Evolutionary conservation across 2,113 vertebrate species (phyloP).

Genomic region (Melanocharis versteri): DNA sequence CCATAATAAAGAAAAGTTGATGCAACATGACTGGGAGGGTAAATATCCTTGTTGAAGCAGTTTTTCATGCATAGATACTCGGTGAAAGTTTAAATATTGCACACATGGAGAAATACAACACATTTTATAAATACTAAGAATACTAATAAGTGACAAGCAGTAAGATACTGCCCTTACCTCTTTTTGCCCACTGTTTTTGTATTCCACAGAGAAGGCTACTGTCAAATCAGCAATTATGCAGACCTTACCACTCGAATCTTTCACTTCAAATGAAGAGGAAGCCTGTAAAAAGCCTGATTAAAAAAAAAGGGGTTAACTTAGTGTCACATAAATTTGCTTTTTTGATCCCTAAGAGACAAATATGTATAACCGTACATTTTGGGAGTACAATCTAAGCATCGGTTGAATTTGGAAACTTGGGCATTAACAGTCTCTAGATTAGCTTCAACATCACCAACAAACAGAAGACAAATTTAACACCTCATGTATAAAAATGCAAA

Average conservation of each 20-base stretch:
- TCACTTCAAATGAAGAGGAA: slow-evolving; percentile 81
- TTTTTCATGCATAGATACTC: not conserved
- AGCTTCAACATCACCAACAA: not conserved
- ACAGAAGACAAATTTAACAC: not conserved
- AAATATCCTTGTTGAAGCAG: not conserved
- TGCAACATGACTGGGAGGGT: not conserved
- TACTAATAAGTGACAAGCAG: not conserved
- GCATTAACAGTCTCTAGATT: not conserved
- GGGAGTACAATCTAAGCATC: not conserved
- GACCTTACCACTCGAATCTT: slow-evolving; percentile 65
- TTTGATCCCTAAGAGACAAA: not conserved
- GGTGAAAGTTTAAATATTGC: not conserved
- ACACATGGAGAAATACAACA: fast-evolving
- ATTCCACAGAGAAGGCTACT: slow-evolving; percentile 77
- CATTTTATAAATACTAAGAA: not conserved
- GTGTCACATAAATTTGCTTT: not conserved
- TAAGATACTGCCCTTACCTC: slow-evolving; percentile 44
- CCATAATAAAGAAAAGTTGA: not conserved
- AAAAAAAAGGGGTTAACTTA: not conserved
- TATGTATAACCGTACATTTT: not conserved
- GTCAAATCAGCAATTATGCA: slow-evolving; percentile 87
- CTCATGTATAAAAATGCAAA: not conserved
- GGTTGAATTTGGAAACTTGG: not conserved
- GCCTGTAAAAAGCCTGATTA: slow-evolving; percentile 66
- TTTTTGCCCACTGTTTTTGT: slow-evolving; percentile 18